Conservation (phyloP, 1,140 invertebrate genomes). For the Drosophila punjabiensis region DNA sequence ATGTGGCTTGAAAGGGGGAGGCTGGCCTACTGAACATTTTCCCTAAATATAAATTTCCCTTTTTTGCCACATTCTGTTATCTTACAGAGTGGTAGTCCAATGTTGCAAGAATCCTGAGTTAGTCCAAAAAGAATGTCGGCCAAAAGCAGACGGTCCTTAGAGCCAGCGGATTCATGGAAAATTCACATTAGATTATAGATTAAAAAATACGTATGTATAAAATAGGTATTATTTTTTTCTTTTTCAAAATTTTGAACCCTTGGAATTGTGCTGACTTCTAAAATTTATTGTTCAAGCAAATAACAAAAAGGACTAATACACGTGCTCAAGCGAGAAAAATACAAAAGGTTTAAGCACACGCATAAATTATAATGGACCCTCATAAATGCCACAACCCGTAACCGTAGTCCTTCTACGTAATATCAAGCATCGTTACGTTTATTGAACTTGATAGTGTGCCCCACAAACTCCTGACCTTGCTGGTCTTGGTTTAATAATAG, state of each 20-base stretch:
- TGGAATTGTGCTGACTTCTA: constrained; percentile 8
- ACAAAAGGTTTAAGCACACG: constrained; percentile 3
- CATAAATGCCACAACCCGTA: constrained; percentile 29
- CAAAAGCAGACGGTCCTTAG: neutral
- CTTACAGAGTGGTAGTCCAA: neutral
- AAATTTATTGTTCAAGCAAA: constrained; percentile 7
- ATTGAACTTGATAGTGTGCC: constrained; percentile 21
- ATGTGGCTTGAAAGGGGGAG: constrained; percentile 14
- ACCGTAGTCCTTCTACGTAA: neutral
- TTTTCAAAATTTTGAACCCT: too few relatives aligned
- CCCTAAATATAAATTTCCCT: constrained; percentile 24
- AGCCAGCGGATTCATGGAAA: neutral
- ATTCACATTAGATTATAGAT: neutral
- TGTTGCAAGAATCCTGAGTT: neutral
- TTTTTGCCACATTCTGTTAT: neutral
- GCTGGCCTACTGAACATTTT: neutral
- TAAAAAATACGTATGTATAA: neutral
- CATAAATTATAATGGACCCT: constrained; percentile 32
- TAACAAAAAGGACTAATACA: neutral
- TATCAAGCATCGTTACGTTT: constrained; percentile 12
- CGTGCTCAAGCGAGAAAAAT: neutral
- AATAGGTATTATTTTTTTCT: neutral
- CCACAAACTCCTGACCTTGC: neutral
- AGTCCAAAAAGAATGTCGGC: constrained; percentile 4
- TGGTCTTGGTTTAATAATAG: neutral